Conservation (phyloP, 2,113 vertebrate genomes). For the Monarcha castaneiventris region DNA sequence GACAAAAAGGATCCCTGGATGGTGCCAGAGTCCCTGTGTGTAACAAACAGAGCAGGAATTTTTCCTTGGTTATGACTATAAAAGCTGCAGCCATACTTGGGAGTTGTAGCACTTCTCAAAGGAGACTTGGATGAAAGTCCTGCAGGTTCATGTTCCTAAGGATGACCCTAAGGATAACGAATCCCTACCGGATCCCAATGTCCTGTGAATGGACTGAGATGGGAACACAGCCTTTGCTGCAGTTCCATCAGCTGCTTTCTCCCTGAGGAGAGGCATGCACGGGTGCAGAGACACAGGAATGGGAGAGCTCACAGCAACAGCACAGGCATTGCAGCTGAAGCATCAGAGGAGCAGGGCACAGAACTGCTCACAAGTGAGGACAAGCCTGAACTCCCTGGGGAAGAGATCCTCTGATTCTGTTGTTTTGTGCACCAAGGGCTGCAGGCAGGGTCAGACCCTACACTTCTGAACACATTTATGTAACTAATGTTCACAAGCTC, state of each 20-base stretch:
- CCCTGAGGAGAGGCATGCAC: neutral
- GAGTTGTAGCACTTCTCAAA: too few relatives aligned
- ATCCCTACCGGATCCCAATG: too few relatives aligned
- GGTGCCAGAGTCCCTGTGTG: neutral
- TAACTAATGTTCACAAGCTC: neutral
- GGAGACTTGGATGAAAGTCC: too few relatives aligned
- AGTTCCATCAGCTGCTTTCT: neutral
- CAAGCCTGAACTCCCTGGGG: neutral
- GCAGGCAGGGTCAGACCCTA: neutral
- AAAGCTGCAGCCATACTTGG: accelerated
- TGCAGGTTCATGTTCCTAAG: too few relatives aligned
- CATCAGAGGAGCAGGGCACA: neutral
- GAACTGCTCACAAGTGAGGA: neutral
- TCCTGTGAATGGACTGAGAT: neutral
- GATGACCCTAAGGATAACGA: too few relatives aligned
- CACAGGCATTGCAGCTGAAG: neutral
- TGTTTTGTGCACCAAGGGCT: neutral
- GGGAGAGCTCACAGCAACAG: neutral
- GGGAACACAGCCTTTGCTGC: neutral
- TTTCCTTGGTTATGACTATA: accelerated
- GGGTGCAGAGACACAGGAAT: neutral
- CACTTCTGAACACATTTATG: neutral
- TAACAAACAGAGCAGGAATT: neutral
- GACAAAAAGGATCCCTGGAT: too few relatives aligned
- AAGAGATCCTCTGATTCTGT: neutral